These are phyloP conservation scores for Sarcophaga bullata DNA, from an alignment of 1,140 invertebrate species.

Conservation along the genomic window DNA sequence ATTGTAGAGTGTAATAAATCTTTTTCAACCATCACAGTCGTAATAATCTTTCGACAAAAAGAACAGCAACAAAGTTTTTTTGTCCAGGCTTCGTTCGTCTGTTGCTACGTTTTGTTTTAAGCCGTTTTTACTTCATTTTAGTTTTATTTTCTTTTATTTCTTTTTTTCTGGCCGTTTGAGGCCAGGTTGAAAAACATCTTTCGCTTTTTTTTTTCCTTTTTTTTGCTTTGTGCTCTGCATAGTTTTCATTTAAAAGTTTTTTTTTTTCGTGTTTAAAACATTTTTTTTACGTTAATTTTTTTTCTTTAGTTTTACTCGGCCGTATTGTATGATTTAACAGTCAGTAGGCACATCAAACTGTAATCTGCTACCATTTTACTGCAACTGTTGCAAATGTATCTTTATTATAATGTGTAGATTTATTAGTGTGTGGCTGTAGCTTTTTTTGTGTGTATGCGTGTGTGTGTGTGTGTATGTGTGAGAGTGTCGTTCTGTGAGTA, in stretches of 20 bases:
- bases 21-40: neutral
- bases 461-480: neutral
- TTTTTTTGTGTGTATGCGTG: neutral
- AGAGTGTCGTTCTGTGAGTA: neutral
- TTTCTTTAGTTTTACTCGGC: neutral
- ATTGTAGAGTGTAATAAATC: neutral
- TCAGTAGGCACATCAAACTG: slow-evolving; percentile 44
- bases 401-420: slow-evolving; percentile 20
- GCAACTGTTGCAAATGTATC: slow-evolving; percentile 36
- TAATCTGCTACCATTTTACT: slow-evolving; percentile 46
- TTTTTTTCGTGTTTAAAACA: neutral
- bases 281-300: no score
- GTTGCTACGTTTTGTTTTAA: slow-evolving; percentile 26
- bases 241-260: neutral
- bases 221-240: neutral
- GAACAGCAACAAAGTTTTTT: slow-evolving; percentile 10
- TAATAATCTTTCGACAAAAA: slow-evolving; percentile 33
- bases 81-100: neutral
- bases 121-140: neutral
- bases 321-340: slow-evolving; percentile 42
- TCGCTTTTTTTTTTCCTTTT: neutral
- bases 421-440: neutral
- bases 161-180: no score
- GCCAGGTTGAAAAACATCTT: slow-evolving; percentile 5
- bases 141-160: no score